phyloP scores from a whole-genome alignment of 64 coral and sea anemone genomes.

The Acropora tenuis region DNA sequence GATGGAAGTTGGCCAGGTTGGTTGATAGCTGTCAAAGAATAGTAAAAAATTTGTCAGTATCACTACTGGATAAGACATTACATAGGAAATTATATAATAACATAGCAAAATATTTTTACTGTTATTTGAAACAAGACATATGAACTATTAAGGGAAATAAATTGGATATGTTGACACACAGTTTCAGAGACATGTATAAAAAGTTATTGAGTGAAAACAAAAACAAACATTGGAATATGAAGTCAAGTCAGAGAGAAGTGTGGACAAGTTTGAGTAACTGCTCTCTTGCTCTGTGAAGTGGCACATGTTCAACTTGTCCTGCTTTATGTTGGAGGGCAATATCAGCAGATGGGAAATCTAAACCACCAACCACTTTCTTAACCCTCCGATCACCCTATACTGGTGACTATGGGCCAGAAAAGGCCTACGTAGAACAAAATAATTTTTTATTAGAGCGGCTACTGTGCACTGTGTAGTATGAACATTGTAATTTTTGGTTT shows the following conservation, averaged over 20 bases:
- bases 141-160: no score
- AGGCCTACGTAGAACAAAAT: no score
- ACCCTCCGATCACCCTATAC: constrained; percentile 39
- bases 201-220: no score
- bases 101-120: background rate
- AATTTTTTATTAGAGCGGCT: no score
- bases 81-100: background rate
- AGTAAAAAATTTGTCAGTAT: background rate
- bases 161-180: no score
- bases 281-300: background rate
- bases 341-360: constrained; percentile 83
- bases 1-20: constrained; percentile 34
- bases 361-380: constrained; percentile 83
- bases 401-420: no score
- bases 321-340: constrained; percentile 78
- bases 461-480: no score
- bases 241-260: background rate
- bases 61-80: background rate
- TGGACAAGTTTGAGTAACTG: constrained; percentile 57
- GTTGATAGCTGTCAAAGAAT: constrained; percentile 35
- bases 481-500: no score
- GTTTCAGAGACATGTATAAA: background rate
- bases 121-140: background rate
- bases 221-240: no score
- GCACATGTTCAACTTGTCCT: constrained; percentile 51